Conservation (phyloP, 2,888 invertebrate genomes). For the Polydesmus complanatus region DNA sequence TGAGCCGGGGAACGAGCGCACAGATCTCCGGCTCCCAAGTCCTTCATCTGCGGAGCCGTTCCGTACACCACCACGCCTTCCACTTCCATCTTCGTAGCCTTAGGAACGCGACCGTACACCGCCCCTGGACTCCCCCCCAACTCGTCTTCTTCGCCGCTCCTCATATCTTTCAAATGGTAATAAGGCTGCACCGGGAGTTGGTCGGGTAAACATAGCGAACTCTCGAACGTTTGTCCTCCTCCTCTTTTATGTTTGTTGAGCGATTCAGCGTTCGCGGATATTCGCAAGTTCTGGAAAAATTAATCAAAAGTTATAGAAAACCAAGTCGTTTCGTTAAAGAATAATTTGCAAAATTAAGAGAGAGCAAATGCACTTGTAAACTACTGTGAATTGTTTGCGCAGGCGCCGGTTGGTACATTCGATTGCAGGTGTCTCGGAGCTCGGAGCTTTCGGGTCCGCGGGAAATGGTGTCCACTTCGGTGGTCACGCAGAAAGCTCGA, state of each 20-base stretch:
- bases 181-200: conserved; percentile 7
- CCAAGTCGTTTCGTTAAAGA: background rate
- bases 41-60: too few species aligned
- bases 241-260: background rate
- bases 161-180: conserved; percentile 14
- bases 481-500: background rate
- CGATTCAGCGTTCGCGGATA: background rate
- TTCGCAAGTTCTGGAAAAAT: conserved; percentile 5
- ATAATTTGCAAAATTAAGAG: background rate
- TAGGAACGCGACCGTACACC: background rate
- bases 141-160: background rate
- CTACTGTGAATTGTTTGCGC: conserved; percentile 3
- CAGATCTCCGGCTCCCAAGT: background rate
- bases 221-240: background rate
- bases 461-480: background rate
- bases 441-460: background rate
- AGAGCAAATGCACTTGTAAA: background rate
- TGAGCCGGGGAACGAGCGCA: background rate
- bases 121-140: background rate
- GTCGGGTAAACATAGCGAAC: too few species aligned
- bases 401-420: conserved; percentile 2
- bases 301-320: background rate
- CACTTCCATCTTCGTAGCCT: background rate
- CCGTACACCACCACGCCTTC: background rate
- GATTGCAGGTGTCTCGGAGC: conserved; percentile 6